Percentiles rank a stretch among this genome's conserved stretches.
phyloP scores from a whole-genome alignment of 2,888 invertebrate genomes.

The Ischnura elegans region DNA sequence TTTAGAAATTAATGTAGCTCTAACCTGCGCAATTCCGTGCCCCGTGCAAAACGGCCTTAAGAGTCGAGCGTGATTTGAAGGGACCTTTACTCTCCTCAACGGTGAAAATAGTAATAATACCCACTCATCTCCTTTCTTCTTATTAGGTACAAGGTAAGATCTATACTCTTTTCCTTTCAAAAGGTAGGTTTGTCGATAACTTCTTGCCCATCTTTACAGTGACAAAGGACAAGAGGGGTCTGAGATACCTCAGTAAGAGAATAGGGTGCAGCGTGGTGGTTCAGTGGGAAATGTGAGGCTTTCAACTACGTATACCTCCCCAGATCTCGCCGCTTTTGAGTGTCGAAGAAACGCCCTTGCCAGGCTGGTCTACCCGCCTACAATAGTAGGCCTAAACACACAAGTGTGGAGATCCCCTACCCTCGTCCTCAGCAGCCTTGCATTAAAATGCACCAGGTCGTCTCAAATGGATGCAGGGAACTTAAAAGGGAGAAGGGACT shows the following conservation, averaged over 20 bases:
- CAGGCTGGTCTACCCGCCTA: not conserved
- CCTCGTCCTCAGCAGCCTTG: not conserved
- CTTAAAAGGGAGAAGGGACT: not conserved
- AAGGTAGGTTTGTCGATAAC: too few species aligned
- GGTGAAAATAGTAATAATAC: not conserved
- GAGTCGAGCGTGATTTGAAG: too few species aligned
- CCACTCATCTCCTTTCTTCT: not conserved
- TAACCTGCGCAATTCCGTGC: too few species aligned
- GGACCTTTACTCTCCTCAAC: not conserved
- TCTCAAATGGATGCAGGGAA: not conserved
- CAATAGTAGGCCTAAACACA: too few species aligned
- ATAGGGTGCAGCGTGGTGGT: not conserved
- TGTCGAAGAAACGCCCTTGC: not conserved
- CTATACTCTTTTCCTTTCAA: not conserved
- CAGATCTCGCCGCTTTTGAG: not conserved
- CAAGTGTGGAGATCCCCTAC: not conserved
- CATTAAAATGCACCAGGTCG: not conserved
- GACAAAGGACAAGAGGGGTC: not conserved
- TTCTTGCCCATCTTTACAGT: too few species aligned
- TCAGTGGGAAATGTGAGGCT: not conserved
- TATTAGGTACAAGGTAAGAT: not conserved
- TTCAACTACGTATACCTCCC: not conserved
- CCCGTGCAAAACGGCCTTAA: too few species aligned
- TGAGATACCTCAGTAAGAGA: not conserved
- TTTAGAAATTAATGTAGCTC: too few species aligned